phyloP scores from a whole-genome alignment of 2,888 invertebrate species.

The Plagiodera versicolora region DNA sequence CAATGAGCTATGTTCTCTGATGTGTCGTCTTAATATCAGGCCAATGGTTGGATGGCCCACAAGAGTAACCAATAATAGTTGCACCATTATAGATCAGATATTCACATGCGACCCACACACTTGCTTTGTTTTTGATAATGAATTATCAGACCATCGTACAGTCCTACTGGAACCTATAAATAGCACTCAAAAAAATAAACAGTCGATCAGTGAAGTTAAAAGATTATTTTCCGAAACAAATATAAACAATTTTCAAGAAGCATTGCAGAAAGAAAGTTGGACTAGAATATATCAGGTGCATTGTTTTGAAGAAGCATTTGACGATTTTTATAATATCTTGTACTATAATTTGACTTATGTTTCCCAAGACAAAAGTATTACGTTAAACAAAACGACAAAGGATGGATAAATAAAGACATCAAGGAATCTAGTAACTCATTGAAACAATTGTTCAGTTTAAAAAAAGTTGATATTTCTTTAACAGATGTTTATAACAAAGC shows the following conservation, averaged over 20 bases:
- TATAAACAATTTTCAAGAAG: neutral
- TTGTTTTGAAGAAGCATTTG: neutral
- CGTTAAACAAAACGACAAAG: neutral
- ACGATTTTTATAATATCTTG: neutral
- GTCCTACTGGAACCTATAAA: neutral
- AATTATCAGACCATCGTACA: neutral
- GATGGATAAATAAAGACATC: slow-evolving; percentile 1
- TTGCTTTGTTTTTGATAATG: slow-evolving; percentile 1
- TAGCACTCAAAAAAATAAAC: too few species aligned
- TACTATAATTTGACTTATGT: neutral
- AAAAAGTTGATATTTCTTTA: neutral
- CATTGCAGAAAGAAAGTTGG: neutral
- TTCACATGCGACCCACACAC: neutral
- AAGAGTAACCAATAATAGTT: neutral
- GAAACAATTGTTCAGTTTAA: slow-evolving; percentile 4
- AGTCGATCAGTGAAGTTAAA: too few species aligned
- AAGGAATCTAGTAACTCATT: neutral
- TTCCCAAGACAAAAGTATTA: neutral
- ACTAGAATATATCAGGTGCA: neutral
- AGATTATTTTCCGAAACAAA: neutral
- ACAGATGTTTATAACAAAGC: slow-evolving; percentile 6
- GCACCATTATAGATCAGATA: slow-evolving; percentile 5
- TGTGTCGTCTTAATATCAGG: neutral
- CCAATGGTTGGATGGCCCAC: slow-evolving; percentile 8
- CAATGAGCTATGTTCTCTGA: slow-evolving; percentile 4